Evolutionary conservation across 2,797 vertebrate species (phyloP).

Genomic region (Lepus townsendii): DNA sequence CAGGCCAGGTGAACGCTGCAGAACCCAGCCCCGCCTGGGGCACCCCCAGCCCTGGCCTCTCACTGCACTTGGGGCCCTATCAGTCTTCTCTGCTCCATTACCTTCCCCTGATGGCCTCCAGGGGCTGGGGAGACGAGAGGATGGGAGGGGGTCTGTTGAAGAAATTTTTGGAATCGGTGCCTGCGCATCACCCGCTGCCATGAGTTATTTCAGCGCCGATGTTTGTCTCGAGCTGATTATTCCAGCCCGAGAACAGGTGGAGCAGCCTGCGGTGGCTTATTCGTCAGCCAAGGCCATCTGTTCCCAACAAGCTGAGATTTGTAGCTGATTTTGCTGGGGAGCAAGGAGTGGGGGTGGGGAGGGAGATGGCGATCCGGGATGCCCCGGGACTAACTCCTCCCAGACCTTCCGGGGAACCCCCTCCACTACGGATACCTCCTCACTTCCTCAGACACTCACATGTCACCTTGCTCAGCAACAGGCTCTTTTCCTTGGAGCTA

Average conservation of each 20-base stretch:
- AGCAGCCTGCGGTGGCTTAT: constrained; percentile 82
- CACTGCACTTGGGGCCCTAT: constrained; percentile 45
- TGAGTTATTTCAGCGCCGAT: constrained; percentile 82
- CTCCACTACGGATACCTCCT: background rate
- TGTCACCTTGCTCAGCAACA: constrained; percentile 38
- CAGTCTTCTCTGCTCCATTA: constrained; percentile 80
- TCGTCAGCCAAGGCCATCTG: constrained; percentile 86
- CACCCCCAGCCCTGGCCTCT: background rate
- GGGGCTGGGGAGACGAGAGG: constrained; percentile 50
- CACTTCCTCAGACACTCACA: background rate
- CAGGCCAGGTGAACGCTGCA: background rate
- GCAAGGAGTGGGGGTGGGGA: constrained; percentile 79
- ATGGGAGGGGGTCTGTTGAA: constrained; percentile 65
- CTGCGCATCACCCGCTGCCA: constrained; percentile 75
- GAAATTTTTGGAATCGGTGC: constrained; percentile 79
- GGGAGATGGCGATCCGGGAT: background rate
- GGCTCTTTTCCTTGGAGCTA: constrained; percentile 53
- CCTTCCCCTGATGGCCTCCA: constrained; percentile 72
- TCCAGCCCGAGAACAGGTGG: constrained; percentile 84
- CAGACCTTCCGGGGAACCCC: background rate
- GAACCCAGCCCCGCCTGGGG: background rate
- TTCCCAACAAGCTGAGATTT: constrained; percentile 88
- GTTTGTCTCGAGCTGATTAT: constrained; percentile 81
- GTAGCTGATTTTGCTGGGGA: constrained; percentile 86
- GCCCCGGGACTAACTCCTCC: constrained; percentile 6